Conservation (phyloP, 2,113 vertebrate species). For the Ramphastos sulfuratus region DNA sequence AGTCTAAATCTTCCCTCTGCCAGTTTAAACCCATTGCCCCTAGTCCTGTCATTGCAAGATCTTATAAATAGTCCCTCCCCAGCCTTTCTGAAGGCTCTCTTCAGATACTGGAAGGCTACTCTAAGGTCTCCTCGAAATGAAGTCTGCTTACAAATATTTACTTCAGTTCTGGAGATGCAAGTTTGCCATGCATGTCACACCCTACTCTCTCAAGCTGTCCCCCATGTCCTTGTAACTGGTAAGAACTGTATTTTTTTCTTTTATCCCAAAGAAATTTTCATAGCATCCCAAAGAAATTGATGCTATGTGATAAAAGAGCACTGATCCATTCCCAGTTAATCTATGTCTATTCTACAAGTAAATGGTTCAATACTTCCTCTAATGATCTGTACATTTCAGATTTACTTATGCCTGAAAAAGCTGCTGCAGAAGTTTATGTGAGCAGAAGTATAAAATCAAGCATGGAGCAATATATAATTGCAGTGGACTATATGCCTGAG, state of each 20-base stretch:
- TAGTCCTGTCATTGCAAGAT: no score
- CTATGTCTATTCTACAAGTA: conserved; percentile 56
- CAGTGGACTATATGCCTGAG: neutral
- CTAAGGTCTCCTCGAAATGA: no score
- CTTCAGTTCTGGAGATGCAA: neutral
- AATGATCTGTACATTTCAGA: conserved; percentile 57
- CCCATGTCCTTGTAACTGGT: neutral
- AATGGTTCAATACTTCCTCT: conserved; percentile 63
- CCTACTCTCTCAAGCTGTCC: neutral
- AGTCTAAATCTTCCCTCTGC: no score
- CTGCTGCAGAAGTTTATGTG: conserved; percentile 42
- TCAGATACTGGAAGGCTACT: no score
- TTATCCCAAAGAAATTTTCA: conserved; percentile 18
- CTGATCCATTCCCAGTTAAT: conserved; percentile 50
- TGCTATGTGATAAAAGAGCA: neutral
- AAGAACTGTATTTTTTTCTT: neutral
- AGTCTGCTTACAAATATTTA: neutral
- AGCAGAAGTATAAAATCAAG: conserved; percentile 45
- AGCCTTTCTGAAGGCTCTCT: no score
- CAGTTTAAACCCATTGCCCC: no score
- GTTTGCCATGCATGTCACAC: neutral
- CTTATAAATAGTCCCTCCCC: no score
- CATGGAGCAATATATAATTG: conserved; percentile 51
- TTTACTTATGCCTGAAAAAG: conserved; percentile 65
- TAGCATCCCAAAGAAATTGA: neutral